Evolutionary conservation across 2,888 invertebrate species (phyloP).

Genomic region (Scelioninae gen. 1): DNA sequence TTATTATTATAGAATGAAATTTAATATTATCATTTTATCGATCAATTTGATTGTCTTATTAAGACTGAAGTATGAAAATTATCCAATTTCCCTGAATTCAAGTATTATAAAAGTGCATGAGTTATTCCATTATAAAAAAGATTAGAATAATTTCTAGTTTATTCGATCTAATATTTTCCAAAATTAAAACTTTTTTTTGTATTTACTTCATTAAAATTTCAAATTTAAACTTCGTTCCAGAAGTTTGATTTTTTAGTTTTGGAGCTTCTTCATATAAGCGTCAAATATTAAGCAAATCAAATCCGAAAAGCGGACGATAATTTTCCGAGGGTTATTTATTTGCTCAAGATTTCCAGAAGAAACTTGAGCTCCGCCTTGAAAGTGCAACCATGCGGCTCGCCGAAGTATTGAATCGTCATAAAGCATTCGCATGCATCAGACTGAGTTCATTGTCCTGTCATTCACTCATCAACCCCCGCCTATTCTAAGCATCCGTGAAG

Average conservation of each 20-base stretch:
- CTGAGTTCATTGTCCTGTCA: conserved; percentile 84
- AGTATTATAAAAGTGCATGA: no score
- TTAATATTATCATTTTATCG: no score
- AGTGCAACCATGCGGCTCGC: conserved; percentile 76
- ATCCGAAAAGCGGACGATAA: conserved; percentile 29
- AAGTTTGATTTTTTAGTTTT: background rate
- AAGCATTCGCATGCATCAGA: conserved; percentile 83
- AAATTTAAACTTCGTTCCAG: no score
- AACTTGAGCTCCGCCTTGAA: conserved; percentile 76
- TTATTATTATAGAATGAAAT: no score
- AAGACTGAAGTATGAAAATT: no score
- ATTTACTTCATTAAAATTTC: no score
- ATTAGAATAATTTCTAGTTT: no score
- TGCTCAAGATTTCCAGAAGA: conserved; percentile 70
- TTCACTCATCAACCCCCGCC: conserved; percentile 84
- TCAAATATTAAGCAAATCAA: conserved; percentile 28
- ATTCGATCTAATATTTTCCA: no score
- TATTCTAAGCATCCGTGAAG: conserved; percentile 64
- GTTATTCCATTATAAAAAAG: no score
- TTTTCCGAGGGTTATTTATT: conserved; percentile 53
- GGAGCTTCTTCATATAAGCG: conserved; percentile 8
- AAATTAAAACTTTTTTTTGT: no score
- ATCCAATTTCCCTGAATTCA: no score
- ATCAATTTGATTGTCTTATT: no score
- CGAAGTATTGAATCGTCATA: conserved; percentile 84